These are phyloP conservation scores for Octopus sinensis DNA, from an alignment of 1,140 invertebrate species.

Conservation along the genomic window DNA sequence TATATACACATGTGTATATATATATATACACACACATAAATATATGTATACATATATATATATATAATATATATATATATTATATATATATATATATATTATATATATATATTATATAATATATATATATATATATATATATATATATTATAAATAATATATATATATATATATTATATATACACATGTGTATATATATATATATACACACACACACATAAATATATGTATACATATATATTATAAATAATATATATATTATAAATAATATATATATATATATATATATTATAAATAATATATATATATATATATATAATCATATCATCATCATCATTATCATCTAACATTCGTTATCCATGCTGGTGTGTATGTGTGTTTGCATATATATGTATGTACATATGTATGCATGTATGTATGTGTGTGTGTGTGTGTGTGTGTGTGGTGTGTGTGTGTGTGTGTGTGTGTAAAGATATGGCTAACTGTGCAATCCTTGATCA, in stretches of 20 bases:
- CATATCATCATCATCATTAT: neutral
- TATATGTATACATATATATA: neutral
- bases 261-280: neutral
- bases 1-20: neutral
- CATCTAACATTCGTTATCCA: no score
- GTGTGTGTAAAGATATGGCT: neutral
- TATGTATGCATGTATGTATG: neutral
- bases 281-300: neutral
- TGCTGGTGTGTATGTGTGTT: neutral
- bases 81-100: slow-evolving; percentile 1
- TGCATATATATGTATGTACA: neutral
- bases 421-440: neutral
- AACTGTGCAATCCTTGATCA: no score
- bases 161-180: slow-evolving; percentile 1
- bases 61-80: slow-evolving; percentile 5
- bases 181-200: neutral
- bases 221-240: neutral
- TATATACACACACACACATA: neutral
- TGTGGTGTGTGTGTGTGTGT: neutral
- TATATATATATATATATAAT: neutral
- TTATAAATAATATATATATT: neutral
- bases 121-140: slow-evolving; percentile 5
- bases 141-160: neutral
- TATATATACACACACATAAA: neutral
- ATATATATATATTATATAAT: neutral